A percentile compares a stretch with the other conserved stretches of the same genome.
These are phyloP conservation scores for Penelope pileata DNA, from an alignment of 2,113 vertebrate genomes.

Conservation along the genomic window DNA sequence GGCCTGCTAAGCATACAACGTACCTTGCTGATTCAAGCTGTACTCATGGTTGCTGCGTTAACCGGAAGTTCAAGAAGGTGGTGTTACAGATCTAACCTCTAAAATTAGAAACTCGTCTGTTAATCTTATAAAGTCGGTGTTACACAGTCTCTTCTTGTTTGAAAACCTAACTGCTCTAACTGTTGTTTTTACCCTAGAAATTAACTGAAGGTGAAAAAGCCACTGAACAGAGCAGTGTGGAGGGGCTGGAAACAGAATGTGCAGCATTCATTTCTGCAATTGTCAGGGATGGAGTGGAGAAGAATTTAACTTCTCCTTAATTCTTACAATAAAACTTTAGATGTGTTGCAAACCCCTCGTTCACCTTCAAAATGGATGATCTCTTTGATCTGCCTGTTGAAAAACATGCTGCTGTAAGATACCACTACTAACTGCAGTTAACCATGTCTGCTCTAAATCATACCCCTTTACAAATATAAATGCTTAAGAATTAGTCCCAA, in stretches of 20 bases:
- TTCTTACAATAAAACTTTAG: neutral
- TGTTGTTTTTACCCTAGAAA: neutral
- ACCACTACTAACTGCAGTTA: neutral
- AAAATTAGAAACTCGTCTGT: neutral
- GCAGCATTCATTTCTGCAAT: neutral
- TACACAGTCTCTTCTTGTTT: neutral
- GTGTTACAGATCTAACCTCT: neutral
- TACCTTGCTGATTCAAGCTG: neutral
- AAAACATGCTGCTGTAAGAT: neutral
- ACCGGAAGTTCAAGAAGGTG: neutral
- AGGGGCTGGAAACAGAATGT: neutral
- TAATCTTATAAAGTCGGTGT: neutral
- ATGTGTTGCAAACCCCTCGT: neutral
- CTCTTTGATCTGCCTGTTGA: neutral
- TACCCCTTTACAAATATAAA: neutral
- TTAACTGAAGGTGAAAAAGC: neutral
- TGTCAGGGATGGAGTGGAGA: neutral
- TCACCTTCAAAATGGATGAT: neutral
- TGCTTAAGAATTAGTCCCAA: neutral
- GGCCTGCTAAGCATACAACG: neutral
- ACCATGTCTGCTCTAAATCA: neutral
- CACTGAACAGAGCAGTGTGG: neutral
- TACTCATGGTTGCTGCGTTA: neutral
- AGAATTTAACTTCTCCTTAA: neutral
- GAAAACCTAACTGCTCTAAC: neutral